Percentiles rank a stretch among this genome's conserved stretches.
These are phyloP conservation scores for Corapipo altera DNA, from an alignment of 2,113 vertebrate genomes.

Conservation along the genomic window DNA sequence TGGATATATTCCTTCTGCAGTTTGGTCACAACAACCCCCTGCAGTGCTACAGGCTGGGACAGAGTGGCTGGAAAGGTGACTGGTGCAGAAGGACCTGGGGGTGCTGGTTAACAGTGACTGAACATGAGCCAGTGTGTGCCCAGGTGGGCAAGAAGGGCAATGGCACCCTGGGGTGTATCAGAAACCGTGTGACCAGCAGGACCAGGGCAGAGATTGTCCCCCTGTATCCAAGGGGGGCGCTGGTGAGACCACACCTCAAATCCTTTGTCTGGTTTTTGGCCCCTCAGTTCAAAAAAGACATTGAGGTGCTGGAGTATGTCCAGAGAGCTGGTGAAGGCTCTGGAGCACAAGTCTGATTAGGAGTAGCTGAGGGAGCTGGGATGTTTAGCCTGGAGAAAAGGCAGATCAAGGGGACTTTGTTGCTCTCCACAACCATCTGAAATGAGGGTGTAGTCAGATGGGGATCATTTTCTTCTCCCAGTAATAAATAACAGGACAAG, in stretches of 20 bases:
- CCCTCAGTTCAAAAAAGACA: background rate
- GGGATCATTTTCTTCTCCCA: fast-evolving
- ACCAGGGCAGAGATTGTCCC: fast-evolving
- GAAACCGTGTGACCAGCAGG: background rate
- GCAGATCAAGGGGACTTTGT: background rate
- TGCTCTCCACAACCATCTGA: background rate
- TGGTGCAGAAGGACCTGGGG: background rate
- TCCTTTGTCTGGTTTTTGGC: background rate
- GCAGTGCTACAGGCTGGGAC: background rate
- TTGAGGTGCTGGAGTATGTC: background rate
- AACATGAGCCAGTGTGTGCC: fast-evolving
- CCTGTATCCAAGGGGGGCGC: background rate
- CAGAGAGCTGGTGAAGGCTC: background rate
- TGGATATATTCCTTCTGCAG: background rate
- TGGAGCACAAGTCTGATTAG: background rate
- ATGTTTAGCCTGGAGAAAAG: background rate
- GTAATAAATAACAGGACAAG: background rate
- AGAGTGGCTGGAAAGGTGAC: background rate
- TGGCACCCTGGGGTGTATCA: background rate
- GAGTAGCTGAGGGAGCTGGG: background rate
- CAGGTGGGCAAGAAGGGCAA: fast-evolving
- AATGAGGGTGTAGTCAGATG: background rate
- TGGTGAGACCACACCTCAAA: background rate
- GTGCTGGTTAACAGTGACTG: background rate
- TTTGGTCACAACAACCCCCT: fast-evolving